phyloP scores from a whole-genome alignment of 2,797 vertebrate species.

The Epinephelus malabaricus region DNA sequence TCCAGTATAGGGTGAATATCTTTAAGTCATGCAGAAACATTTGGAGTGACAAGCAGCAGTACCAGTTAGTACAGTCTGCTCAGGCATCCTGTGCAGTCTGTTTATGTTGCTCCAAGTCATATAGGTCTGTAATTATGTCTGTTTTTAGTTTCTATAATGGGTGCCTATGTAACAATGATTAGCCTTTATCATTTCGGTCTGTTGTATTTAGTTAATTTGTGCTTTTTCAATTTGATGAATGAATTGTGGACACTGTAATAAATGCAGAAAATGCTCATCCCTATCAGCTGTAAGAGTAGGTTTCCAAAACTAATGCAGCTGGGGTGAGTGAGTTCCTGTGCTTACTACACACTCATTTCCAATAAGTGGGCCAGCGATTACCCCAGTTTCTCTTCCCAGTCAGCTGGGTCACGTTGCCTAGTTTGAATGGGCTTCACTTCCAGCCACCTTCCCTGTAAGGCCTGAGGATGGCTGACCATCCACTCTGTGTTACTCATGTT shows the following conservation, averaged over 20 bases:
- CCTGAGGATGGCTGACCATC: conserved; percentile 39
- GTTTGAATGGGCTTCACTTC: conserved; percentile 40
- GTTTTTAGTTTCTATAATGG: not conserved
- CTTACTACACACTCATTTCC: conserved; percentile 25
- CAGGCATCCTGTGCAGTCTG: not conserved
- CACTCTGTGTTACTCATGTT: conserved; percentile 44
- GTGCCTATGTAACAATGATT: not conserved
- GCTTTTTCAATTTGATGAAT: not conserved
- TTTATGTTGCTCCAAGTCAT: conserved; percentile 21
- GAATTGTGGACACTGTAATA: not conserved
- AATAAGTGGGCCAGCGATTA: conserved; percentile 58
- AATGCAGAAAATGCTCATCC: not conserved
- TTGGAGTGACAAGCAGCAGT: conserved; percentile 10
- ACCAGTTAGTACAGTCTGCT: conserved; percentile 10
- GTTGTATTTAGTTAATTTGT: not conserved
- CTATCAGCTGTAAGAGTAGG: conserved; percentile 4
- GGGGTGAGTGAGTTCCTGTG: conserved; percentile 22
- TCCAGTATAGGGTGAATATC: not conserved
- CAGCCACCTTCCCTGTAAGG: conserved; percentile 25
- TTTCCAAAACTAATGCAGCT: conserved; percentile 3
- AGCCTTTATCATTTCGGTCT: not conserved
- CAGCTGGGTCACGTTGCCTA: conserved; percentile 17
- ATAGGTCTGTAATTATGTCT: conserved; percentile 1
- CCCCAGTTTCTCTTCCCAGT: conserved; percentile 45
- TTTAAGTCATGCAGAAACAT: conserved; percentile 12